phyloP scores from a whole-genome alignment of 2,113 vertebrate species.

The Stigmatopora nigra region DNA sequence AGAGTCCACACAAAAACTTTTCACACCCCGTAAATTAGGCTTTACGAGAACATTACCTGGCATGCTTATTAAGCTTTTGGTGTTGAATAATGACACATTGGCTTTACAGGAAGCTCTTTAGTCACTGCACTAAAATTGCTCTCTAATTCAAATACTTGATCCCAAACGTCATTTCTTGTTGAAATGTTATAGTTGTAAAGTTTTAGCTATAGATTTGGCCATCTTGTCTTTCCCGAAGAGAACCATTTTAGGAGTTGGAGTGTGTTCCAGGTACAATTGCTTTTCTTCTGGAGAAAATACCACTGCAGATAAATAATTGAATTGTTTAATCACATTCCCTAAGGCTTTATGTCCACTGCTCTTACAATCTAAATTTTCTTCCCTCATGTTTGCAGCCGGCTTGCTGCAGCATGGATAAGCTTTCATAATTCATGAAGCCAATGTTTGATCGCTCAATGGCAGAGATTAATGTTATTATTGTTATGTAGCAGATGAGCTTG shows the following conservation, averaged over 20 bases:
- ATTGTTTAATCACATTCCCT: slow-evolving; percentile 4
- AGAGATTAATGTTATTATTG: slow-evolving; percentile 46
- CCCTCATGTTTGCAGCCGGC: slow-evolving; percentile 35
- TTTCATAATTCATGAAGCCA: slow-evolving; percentile 48
- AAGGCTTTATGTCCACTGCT: slow-evolving; percentile 25
- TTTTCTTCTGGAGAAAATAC: slow-evolving; percentile 2
- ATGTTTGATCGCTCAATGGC: slow-evolving; percentile 36
- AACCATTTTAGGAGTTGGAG: no score
- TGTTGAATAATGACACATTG: slow-evolving; percentile 23
- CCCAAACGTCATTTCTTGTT: not conserved
- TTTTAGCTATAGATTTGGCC: no score
- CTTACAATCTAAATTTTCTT: slow-evolving; percentile 43
- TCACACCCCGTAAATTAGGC: slow-evolving; percentile 15
- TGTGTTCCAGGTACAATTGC: no score
- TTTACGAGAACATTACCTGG: slow-evolving; percentile 12
- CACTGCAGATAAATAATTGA: slow-evolving; percentile 35
- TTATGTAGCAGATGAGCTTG: slow-evolving; percentile 43
- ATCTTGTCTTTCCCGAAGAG: no score
- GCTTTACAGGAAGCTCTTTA: not conserved
- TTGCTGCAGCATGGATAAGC: slow-evolving; percentile 24
- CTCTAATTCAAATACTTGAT: not conserved
- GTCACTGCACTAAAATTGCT: not conserved
- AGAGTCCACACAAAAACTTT: slow-evolving; percentile 22
- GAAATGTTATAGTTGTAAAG: no score
- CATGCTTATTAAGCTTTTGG: slow-evolving; percentile 12